A percentile compares a stretch with the other conserved stretches of the same genome.
Conservation (phyloP, 2,113 vertebrate genomes). For the Takifugu bimaculatus region DNA sequence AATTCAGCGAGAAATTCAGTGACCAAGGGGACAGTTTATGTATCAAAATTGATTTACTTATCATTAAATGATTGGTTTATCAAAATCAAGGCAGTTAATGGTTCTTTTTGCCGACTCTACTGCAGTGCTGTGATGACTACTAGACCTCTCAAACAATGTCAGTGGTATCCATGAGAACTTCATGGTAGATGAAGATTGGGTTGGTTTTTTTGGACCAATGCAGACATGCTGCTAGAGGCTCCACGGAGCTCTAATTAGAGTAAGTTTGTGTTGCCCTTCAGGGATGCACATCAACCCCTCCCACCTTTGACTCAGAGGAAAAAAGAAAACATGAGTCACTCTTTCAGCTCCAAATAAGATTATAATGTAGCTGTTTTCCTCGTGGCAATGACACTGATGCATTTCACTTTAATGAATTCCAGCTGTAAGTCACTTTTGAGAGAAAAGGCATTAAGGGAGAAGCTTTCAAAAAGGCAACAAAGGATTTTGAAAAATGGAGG, state of each 20-base stretch:
- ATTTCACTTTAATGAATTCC: slow-evolving; percentile 5
- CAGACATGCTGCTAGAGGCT: slow-evolving; percentile 16
- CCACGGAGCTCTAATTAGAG: slow-evolving; percentile 39
- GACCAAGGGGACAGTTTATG: background rate
- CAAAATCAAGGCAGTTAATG: no score
- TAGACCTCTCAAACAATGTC: background rate
- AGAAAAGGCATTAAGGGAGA: background rate
- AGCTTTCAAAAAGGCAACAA: background rate
- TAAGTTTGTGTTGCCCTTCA: background rate
- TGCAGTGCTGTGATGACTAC: background rate
- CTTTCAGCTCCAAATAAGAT: slow-evolving; percentile 18
- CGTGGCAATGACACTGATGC: slow-evolving; percentile 2
- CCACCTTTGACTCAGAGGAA: slow-evolving; percentile 15
- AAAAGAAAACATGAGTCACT: slow-evolving; percentile 34
- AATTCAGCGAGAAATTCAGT: background rate
- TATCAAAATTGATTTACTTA: no score
- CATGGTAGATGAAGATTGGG: slow-evolving; percentile 15
- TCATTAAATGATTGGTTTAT: no score
- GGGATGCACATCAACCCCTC: slow-evolving; percentile 6
- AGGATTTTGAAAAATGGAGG: background rate
- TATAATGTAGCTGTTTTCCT: slow-evolving; percentile 9
- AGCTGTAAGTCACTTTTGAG: background rate
- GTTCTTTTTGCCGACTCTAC: no score
- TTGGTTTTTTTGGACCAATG: slow-evolving; percentile 9
- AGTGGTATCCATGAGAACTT: slow-evolving; percentile 21